Evolutionary conservation across 2,113 vertebrate genomes (phyloP).

Genomic region (Phocoena sinus): DNA sequence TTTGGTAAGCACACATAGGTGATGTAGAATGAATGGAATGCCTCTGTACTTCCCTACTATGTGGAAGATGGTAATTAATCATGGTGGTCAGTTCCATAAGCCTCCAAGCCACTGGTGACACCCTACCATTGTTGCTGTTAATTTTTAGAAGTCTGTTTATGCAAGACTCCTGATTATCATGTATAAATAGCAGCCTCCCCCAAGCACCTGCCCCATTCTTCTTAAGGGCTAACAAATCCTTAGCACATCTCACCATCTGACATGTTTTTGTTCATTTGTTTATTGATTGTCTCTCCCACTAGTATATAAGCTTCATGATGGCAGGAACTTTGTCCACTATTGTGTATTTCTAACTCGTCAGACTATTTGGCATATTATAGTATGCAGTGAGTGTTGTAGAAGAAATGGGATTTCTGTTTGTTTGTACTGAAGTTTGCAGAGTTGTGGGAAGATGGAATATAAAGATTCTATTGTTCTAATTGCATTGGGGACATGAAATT

Average conservation of each 20-base stretch:
- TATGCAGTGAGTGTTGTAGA: not conserved
- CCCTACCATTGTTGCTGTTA: not conserved
- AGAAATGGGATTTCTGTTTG: not conserved
- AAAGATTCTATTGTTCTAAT: constrained; percentile 38
- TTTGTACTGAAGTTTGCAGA: constrained; percentile 1
- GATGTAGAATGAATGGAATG: not conserved
- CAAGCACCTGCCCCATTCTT: not conserved
- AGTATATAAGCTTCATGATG: not conserved
- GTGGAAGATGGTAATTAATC: not conserved
- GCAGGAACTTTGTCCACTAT: not conserved
- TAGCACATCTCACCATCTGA: not conserved
- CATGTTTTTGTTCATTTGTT: not conserved
- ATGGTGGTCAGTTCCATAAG: not conserved
- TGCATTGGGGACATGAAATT: not conserved
- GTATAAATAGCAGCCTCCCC: not conserved
- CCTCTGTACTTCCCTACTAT: not conserved
- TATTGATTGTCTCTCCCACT: not conserved
- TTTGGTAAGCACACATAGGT: not conserved
- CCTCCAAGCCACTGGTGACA: not conserved
- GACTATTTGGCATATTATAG: not conserved
- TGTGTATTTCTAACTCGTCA: constrained; percentile 22
- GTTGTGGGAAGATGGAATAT: not conserved
- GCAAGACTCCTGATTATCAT: not conserved
- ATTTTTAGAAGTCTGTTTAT: not conserved
- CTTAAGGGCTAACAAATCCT: not conserved